These are phyloP conservation scores for Dromius quadrimaculatus DNA, from an alignment of 2,888 invertebrate species.

Conservation along the genomic window DNA sequence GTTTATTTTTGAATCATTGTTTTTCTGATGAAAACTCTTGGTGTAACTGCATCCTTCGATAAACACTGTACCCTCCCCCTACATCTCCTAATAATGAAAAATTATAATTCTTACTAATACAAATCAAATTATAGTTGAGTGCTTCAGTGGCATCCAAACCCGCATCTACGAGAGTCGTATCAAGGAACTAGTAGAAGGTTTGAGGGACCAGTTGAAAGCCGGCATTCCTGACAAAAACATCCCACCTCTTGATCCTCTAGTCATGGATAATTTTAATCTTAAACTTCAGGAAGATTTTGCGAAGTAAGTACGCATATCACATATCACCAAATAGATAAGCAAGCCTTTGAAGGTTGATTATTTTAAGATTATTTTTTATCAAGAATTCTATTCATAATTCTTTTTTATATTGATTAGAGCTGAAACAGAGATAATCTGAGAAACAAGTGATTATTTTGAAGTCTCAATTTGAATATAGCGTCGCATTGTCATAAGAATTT, in stretches of 20 bases:
- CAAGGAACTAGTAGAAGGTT: conserved; percentile 42
- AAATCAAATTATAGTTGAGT: too few species aligned
- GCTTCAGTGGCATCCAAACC: neutral
- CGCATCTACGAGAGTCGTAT: conserved; percentile 50
- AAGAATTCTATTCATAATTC: neutral
- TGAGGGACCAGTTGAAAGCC: conserved; percentile 40
- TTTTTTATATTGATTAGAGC: neutral
- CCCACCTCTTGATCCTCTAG: conserved; percentile 47
- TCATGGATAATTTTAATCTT: conserved; percentile 31
- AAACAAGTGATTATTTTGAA: neutral
- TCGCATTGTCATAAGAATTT: too few species aligned
- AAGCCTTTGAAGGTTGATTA: neutral
- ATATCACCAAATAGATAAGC: neutral
- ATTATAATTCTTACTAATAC: too few species aligned
- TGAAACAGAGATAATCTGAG: too few species aligned
- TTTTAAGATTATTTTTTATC: neutral
- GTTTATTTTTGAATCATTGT: too few species aligned
- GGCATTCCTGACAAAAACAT: conserved; percentile 51
- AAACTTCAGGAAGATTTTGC: conserved; percentile 37
- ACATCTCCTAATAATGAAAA: too few species aligned
- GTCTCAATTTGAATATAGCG: too few species aligned
- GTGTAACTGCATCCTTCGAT: too few species aligned
- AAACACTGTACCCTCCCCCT: too few species aligned
- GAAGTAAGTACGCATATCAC: conserved; percentile 10
- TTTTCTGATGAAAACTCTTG: too few species aligned